Evolutionary conservation across 1,140 invertebrate genomes (phyloP).

Genomic region (Apis mellifera): Amel_HAv3.1 CM009931.2:17497501-17498000

Average conservation of each 20-base stretch:
- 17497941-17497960: too few relatives aligned
- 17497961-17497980: too few relatives aligned
- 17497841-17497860: background rate
- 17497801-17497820: background rate
- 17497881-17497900: background rate
- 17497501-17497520: constrained; percentile 56
- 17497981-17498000: too few relatives aligned
- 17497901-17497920: background rate
- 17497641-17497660: constrained; percentile 2
- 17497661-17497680: background rate
- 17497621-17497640: constrained; percentile 13
- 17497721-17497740: background rate
- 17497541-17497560: constrained; percentile 32
- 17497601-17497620: constrained; percentile 40
- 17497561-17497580: background rate
- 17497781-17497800: too few relatives aligned
- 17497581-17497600: constrained; percentile 32
- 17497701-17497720: background rate
- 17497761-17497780: background rate
- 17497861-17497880: background rate
- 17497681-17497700: background rate
- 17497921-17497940: too few relatives aligned
- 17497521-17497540: constrained; percentile 59
- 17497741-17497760: background rate
- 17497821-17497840: background rate